Conservation (phyloP, 2,797 vertebrate species). For the Phylloscopus collybita region DNA sequence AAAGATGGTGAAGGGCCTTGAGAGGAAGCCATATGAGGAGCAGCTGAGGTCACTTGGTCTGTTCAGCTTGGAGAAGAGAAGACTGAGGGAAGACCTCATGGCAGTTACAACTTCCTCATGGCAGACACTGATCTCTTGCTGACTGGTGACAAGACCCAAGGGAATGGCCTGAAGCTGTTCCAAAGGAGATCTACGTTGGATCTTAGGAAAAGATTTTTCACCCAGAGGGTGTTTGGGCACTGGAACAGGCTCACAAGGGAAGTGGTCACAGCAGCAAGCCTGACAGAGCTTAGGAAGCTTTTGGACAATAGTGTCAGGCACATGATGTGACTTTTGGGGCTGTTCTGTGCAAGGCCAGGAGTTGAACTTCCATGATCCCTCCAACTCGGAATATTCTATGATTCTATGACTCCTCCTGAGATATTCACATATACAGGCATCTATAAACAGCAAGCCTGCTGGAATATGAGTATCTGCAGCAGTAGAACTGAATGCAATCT, state of each 20-base stretch:
- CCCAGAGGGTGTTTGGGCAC: rapidly evolving
- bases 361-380: not conserved
- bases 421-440: not conserved
- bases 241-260: not conserved
- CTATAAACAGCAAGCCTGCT: not conserved
- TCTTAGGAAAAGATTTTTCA: not conserved
- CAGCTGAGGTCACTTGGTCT: not conserved
- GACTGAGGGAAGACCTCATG: not conserved
- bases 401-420: not conserved
- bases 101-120: not conserved
- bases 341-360: not conserved
- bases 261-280: not conserved
- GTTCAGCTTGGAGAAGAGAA: not conserved
- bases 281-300: not conserved
- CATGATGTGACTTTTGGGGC: not conserved
- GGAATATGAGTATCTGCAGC: not conserved
- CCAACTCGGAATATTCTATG: not conserved
- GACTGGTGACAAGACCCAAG: not conserved
- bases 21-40: not conserved
- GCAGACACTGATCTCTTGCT: not conserved
- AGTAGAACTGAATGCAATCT: not conserved
- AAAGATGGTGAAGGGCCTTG: not conserved
- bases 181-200: not conserved
- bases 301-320: not conserved
- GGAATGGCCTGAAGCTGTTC: not conserved